Evolutionary conservation across 2,113 vertebrate species (phyloP), one percentile per base, ranked within the genome.

Genomic region (Pterocles burchelli): DNA sequence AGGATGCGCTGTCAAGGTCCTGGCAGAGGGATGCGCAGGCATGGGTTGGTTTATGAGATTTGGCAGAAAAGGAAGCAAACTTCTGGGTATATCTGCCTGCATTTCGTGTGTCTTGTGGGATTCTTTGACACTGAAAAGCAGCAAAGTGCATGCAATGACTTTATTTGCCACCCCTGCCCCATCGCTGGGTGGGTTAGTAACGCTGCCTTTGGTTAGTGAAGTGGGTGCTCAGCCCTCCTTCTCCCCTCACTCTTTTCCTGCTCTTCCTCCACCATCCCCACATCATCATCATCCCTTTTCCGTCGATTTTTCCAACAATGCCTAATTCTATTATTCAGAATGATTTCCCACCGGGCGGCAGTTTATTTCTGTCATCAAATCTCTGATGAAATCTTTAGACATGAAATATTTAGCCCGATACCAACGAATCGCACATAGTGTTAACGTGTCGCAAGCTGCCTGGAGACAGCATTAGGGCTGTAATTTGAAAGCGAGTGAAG

Each of bases 401-500:
- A 75, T 96, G 98, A 96, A 97, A 98, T 98, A 97, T 99, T 99
- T 98, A 98, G 98, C 98, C 97, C 96, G 97, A 98, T 98, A 97
- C 97, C 97, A 90, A 94, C 99, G 96, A 98, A 98, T 98, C 97
- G 95, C 98, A 96, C 96, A 96, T 98, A 97, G 98, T 97, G 98
- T 98, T 99, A 99, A 98, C 98, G 98, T 98, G 98, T 98, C 98
- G 97, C 98, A 97, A 97, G 98, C 99, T 98, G 99, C 96, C 99
- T 79, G 74, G 90, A 98, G 98, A 88, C 98, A 93, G 98, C 98
- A 97, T 98, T 98, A 98, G 97, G 97, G 97, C 97, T 97, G 98
- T 98, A 98, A 99, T 99, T 98, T 98, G 98, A 99, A 98, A 99
- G 98, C 93, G 97, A 99, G 98, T 96, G 99, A 98, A 98, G 98